phyloP scores from a whole-genome alignment of 2,797 vertebrate genomes.

The Danio kyathit region DNA sequence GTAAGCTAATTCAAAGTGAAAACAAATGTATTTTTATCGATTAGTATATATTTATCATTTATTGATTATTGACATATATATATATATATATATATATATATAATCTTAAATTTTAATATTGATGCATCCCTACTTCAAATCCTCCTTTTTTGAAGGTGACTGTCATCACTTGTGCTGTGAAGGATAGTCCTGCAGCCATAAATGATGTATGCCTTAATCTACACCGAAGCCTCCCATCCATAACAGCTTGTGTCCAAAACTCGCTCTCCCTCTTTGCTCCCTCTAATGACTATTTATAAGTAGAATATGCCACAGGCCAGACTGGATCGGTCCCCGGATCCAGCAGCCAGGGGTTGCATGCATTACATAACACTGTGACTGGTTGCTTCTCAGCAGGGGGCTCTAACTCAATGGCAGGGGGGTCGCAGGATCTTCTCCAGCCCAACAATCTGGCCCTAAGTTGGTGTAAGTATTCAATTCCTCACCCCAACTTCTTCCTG shows the following conservation, averaged over 20 bases:
- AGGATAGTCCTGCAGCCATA: background rate
- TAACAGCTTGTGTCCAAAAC: constrained; percentile 55
- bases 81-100: too few species aligned
- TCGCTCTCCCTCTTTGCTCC: constrained; percentile 58
- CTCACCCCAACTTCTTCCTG: constrained; percentile 59
- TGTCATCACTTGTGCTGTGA: background rate
- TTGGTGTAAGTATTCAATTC: constrained; percentile 87
- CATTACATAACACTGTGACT: constrained; percentile 83
- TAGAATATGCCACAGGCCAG: constrained; percentile 57
- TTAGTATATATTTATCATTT: too few species aligned
- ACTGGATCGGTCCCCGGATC: constrained; percentile 61
- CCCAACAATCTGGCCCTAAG: constrained; percentile 88
- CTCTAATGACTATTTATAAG: constrained; percentile 65
- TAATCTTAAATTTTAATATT: background rate
- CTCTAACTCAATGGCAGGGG: constrained; percentile 85
- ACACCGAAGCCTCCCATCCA: background rate
- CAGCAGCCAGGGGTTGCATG: constrained; percentile 58
- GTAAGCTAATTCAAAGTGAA: too few species aligned
- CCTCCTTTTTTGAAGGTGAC: background rate
- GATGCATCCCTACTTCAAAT: constrained; percentile 1
- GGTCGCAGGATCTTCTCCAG: constrained; percentile 86
- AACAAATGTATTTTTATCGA: too few species aligned
- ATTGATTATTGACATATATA: too few species aligned
- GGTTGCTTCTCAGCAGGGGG: constrained; percentile 87
- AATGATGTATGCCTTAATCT: constrained; percentile 5